Conservation (phyloP, 1,140 invertebrate species). For the Hypothenemus hampei region DNA sequence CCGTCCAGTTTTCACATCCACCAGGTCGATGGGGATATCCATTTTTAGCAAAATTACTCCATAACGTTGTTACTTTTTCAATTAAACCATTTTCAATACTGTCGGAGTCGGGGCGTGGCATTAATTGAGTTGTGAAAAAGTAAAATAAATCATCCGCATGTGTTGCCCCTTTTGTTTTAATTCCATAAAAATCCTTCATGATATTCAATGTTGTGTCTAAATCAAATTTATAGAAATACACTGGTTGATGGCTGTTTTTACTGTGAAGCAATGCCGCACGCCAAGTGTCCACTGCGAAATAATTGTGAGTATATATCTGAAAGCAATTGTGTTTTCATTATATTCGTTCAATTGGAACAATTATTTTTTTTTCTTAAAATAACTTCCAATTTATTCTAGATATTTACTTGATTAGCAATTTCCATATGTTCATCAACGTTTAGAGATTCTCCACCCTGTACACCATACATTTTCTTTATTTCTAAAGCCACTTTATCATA, state of each 20-base stretch:
- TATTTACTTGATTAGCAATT: constrained; percentile 8
- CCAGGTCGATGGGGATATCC: constrained; percentile 46
- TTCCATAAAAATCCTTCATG: constrained; percentile 14
- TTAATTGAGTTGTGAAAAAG: constrained; percentile 51
- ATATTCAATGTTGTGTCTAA: constrained; percentile 30
- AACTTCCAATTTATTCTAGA: too few relatives aligned
- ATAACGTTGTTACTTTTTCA: constrained; percentile 51
- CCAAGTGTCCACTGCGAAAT: constrained; percentile 26
- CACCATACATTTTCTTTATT: constrained; percentile 36
- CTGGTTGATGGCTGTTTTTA: constrained; percentile 17
- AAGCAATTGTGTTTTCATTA: constrained; percentile 4
- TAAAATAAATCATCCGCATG: constrained; percentile 63
- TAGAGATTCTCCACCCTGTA: background rate
- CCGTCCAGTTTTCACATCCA: constrained; percentile 47
- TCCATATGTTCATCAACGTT: background rate
- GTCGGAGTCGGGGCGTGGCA: constrained; percentile 37
- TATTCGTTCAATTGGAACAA: too few relatives aligned
- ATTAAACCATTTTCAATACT: constrained; percentile 40
- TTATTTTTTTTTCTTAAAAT: too few relatives aligned
- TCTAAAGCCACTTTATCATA: constrained; percentile 46
- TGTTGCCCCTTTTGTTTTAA: background rate
- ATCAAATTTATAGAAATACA: constrained; percentile 32
- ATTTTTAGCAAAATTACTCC: constrained; percentile 52
- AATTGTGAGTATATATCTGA: constrained; percentile 31
- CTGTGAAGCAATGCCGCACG: constrained; percentile 17